Percentiles rank a stretch among this genome's conserved stretches.
phyloP scores from a whole-genome alignment of 2,113 vertebrate genomes.

The Ochotona princeps region DNA sequence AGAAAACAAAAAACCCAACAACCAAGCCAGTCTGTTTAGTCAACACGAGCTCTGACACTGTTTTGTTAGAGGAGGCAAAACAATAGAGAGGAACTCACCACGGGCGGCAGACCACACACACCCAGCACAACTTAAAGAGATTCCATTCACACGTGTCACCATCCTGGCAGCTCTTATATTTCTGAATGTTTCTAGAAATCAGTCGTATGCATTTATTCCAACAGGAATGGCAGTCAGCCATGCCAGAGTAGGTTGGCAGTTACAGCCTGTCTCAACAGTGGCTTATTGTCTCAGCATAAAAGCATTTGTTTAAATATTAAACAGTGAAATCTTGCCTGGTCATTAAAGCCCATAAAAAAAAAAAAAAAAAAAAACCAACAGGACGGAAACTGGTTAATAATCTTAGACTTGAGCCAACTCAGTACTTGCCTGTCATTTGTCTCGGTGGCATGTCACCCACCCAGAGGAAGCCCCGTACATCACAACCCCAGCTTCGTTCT shows the following conservation, averaged over 20 bases:
- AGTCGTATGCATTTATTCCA: not conserved
- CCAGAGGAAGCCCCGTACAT: constrained; percentile 44
- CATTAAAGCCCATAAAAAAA: constrained; percentile 64
- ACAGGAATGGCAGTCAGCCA: constrained; percentile 53
- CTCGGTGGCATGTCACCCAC: constrained; percentile 59
- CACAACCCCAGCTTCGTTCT: not conserved
- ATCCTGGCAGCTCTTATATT: constrained; percentile 31
- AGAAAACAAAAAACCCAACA: not conserved
- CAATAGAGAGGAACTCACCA: constrained; percentile 77
- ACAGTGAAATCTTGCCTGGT: constrained; percentile 63
- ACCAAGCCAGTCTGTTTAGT: constrained; percentile 75
- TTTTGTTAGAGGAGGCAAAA: constrained; percentile 64
- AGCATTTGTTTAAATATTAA: constrained; percentile 72
- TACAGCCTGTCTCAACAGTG: constrained; percentile 41
- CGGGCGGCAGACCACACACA: constrained; percentile 76
- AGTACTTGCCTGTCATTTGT: constrained; percentile 37
- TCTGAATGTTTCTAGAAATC: constrained; percentile 59
- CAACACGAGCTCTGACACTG: constrained; percentile 54
- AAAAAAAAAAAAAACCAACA: constrained; percentile 43
- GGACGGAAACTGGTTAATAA: constrained; percentile 67
- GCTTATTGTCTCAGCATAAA: constrained; percentile 63
- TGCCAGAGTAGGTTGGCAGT: not conserved
- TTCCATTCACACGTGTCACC: constrained; percentile 56
- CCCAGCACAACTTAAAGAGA: constrained; percentile 70
- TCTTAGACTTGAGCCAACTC: constrained; percentile 53